phyloP scores from a whole-genome alignment of 2,113 vertebrate genomes.

The Dinomys branickii region DNA sequence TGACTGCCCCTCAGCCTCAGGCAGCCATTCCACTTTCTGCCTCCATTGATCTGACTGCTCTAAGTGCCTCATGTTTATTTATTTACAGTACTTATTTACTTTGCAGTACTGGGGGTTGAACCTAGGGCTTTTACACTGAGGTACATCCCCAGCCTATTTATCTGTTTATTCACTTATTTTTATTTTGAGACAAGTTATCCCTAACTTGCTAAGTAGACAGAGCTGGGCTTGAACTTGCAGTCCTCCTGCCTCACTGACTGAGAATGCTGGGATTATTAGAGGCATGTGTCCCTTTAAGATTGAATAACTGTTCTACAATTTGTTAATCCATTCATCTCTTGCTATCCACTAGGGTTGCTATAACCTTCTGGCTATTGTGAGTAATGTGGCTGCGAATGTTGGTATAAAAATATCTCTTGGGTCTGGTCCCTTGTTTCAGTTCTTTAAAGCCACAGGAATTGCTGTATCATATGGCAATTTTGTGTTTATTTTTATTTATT shows the following conservation, averaged over 20 bases:
- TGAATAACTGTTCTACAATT: neutral
- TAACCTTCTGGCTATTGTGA: neutral
- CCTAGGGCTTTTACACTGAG: neutral
- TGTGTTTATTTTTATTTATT: neutral
- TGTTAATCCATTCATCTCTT: neutral
- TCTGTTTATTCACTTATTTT: neutral
- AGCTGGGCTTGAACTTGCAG: neutral
- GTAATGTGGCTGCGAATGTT: fast-evolving
- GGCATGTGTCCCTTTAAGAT: neutral
- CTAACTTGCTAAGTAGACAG: neutral
- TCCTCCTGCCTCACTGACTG: neutral
- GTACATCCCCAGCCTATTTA: neutral
- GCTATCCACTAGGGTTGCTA: neutral
- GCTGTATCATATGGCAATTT: neutral
- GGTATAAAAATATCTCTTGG: neutral
- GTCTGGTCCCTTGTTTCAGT: neutral
- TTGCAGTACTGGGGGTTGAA: neutral
- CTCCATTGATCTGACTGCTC: neutral
- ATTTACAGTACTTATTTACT: neutral
- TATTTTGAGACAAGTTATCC: neutral
- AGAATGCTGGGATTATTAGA: neutral
- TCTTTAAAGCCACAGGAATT: neutral
- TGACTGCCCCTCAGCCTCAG: neutral
- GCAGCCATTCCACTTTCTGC: neutral
- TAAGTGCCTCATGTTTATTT: neutral